Base-by-base conservation (phyloP, 2,797 vertebrate genomes). In the Sebastes hubbsi region DNA sequence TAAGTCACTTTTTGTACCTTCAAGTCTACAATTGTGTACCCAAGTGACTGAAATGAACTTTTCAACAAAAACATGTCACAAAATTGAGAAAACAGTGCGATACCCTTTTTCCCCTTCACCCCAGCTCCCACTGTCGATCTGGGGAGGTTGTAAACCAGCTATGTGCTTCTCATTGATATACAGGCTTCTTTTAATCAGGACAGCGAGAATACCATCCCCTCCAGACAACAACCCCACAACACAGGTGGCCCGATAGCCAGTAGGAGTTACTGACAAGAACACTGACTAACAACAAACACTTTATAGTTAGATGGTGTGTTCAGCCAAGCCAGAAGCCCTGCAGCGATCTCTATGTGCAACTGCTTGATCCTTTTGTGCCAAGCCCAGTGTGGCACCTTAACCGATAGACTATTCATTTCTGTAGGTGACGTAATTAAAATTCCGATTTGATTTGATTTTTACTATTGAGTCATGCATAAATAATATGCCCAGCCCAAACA, bases 21-120 rank as follows among this genome's bases (percentile, higher is more conserved):
- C 9, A 72, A 62, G 16, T 13, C 49, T 46, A 30, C n/a, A 67
- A 22, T 11, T n/a, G 46, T 74, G 49, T 46, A 54, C 52, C 30
- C 12, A 38, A 65, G 69, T 38, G 36, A 75, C 30, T 58, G 18
- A 77, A 82, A 70, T 56, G 2, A 60, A 71, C 66, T 68, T 84
- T 79, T 55, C 7, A 34, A 46, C 24, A 60, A 42, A 75, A 77
- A 49, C 16, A 62, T 22, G 61, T 75, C 27, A 67, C 24, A 73
- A 49, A 61, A 56, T 4, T 12, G 5, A n/a, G 30, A 58, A 56
- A 77, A 63, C 10, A 18, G 14, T 55, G 25, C 16, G 29, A 61
- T 38, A 20, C 18, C 16, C 24, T 38, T 75, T 68, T 73, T 14
- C 69, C 25, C 7, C 13, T 25, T 2, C 7, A 20, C 46, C 67